Conservation (phyloP, 2,888 invertebrate species). For the Neoaliturus tenellus region DNA sequence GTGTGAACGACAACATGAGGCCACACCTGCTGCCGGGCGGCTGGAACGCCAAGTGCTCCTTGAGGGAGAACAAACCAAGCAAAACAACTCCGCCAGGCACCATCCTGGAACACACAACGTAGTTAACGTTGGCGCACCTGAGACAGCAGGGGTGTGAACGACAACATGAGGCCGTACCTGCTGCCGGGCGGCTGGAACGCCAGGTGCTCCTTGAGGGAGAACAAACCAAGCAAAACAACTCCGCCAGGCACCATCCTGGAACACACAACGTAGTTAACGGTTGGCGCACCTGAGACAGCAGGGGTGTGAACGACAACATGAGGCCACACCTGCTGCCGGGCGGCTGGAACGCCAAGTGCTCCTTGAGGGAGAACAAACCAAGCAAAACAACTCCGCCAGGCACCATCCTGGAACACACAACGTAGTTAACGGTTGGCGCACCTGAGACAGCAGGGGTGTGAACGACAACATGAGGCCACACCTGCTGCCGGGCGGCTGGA, state of each 20-base stretch:
- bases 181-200: slow-evolving; percentile 67
- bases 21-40: slow-evolving; percentile 68
- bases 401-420: slow-evolving; percentile 66
- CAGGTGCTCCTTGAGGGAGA: slow-evolving; percentile 67
- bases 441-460: slow-evolving; percentile 66
- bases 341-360: slow-evolving; percentile 67
- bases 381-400: slow-evolving; percentile 68
- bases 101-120: slow-evolving; percentile 66
- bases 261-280: too few species aligned
- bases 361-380: slow-evolving; percentile 66
- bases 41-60: slow-evolving; percentile 67
- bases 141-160: slow-evolving; percentile 65
- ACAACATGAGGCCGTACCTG: slow-evolving; percentile 68
- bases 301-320: slow-evolving; percentile 66
- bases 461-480: slow-evolving; percentile 68
- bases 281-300: slow-evolving; percentile 65
- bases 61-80: slow-evolving; percentile 66
- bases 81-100: slow-evolving; percentile 68
- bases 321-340: slow-evolving; percentile 68
- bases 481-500: slow-evolving; percentile 67
- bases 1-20: slow-evolving; percentile 66
- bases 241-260: slow-evolving; percentile 68
- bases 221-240: slow-evolving; percentile 66
- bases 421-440: too few species aligned
- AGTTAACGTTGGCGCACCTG: too few species aligned